Conservation (phyloP, 1,140 invertebrate genomes). For the Wasmannia auropunctata region DNA sequence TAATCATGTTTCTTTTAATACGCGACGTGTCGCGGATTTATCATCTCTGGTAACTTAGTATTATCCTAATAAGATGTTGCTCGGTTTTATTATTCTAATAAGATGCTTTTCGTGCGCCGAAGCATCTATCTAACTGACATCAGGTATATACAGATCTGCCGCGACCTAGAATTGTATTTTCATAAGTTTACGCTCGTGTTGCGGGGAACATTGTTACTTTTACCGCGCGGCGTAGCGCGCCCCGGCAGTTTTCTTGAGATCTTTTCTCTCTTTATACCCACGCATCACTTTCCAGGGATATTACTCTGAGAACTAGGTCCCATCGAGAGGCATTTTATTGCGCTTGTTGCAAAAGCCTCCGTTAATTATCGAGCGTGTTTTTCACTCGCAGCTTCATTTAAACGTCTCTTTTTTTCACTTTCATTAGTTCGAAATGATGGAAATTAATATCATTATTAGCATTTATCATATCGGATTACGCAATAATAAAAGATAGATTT, state of each 20-base stretch:
- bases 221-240: not conserved
- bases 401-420: not conserved
- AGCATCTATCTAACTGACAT: not conserved
- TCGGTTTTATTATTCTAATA: not conserved
- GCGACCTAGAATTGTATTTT: slow-evolving; percentile 13
- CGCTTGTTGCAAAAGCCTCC: slow-evolving; percentile 33
- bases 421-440: not conserved
- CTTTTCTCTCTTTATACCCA: slow-evolving; percentile 47
- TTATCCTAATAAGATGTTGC: not conserved
- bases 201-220: not conserved
- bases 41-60: not conserved
- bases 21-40: not conserved
- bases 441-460: not conserved
- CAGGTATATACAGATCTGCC: not conserved
- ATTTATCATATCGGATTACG: not conserved
- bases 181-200: not conserved
- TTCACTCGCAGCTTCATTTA: not conserved
- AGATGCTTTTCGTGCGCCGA: not conserved
- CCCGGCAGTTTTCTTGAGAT: slow-evolving; percentile 24
- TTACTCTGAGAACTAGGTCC: slow-evolving; percentile 45
- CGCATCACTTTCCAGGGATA: slow-evolving; percentile 39
- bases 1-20: not conserved
- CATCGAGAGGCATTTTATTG: slow-evolving; percentile 19
- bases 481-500: not conserved
- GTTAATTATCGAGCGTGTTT: slow-evolving; percentile 29